These are phyloP conservation scores for Nephrocerus scutellatus DNA, from an alignment of 2,888 invertebrate species.

Conservation along the genomic window DNA sequence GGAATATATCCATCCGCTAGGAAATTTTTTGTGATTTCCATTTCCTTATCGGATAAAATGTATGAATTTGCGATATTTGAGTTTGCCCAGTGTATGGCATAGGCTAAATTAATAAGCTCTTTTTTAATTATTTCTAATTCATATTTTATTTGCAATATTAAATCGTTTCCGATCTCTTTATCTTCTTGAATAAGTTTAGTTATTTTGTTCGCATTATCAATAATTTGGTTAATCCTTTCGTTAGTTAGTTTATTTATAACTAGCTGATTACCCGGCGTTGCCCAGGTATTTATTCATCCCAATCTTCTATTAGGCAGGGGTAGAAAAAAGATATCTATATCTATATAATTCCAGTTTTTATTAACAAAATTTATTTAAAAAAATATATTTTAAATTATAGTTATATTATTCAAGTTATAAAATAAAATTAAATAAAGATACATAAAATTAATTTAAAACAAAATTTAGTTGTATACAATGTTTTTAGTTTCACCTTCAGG, in stretches of 20 bases:
- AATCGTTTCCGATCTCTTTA: constrained; percentile 1
- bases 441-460: no score
- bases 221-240: constrained; percentile 14
- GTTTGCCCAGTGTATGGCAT: constrained; percentile 15
- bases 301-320: no score
- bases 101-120: constrained; percentile 10
- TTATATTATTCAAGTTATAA: constrained; percentile 13
- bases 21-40: constrained; percentile 8
- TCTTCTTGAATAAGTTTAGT: constrained; percentile 8
- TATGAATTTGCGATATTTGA: no score
- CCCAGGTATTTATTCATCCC: no score
- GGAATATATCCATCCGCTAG: constrained; percentile 14
- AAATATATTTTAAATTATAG: no score
- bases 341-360: constrained; percentile 9
- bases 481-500: no score
- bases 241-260: constrained; percentile 11
- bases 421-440: constrained; percentile 10
- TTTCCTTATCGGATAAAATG: constrained; percentile 11
- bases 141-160: constrained; percentile 9
- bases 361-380: no score
- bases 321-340: constrained; percentile 11
- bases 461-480: no score
- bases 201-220: constrained; percentile 11
- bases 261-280: no score
- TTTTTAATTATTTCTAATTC: constrained; percentile 13